Evolutionary conservation across 2,888 invertebrate species (phyloP).

Genomic region (Apotomis betuletana): DNA sequence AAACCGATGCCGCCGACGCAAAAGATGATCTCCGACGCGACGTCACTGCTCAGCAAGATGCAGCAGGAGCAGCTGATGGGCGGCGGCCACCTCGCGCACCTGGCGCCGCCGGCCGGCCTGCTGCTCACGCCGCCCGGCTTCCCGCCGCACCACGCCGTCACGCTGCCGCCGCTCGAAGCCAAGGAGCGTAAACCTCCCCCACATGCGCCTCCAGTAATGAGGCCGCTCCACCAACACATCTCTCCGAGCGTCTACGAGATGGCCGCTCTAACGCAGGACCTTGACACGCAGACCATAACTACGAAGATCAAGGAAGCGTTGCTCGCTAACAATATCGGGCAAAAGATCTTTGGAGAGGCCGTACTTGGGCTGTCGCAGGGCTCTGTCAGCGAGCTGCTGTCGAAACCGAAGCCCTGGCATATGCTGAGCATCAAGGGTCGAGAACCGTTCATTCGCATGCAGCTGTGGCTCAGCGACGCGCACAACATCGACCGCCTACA

Average conservation of each 20-base stretch:
- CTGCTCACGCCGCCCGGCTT: conserved; percentile 90
- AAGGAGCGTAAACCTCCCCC: conserved; percentile 83
- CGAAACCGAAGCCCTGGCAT: conserved; percentile 99
- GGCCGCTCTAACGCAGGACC: conserved; percentile 97
- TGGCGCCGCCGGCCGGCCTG: conserved; percentile 84
- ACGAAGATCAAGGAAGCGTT: conserved; percentile 98
- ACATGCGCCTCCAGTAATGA: conserved; percentile 86
- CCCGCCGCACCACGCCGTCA: conserved; percentile 89
- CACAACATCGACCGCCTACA: conserved; percentile 97
- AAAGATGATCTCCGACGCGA: conserved; percentile 90
- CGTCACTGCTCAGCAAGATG: conserved; percentile 86
- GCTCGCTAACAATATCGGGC: conserved; percentile 98
- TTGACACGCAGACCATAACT: conserved; percentile 98
- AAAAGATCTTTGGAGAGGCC: conserved; percentile 99
- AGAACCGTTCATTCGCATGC: conserved; percentile 98
- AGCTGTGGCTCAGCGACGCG: conserved; percentile 97
- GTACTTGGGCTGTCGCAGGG: conserved; percentile 98
- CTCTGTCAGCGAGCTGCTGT: conserved; percentile 97
- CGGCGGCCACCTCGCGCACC: conserved; percentile 80
- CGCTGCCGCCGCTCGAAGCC: conserved; percentile 85
- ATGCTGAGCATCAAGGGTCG: conserved; percentile 99
- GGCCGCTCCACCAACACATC: conserved; percentile 91
- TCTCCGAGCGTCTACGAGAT: conserved; percentile 99
- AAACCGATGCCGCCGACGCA: conserved; percentile 91
- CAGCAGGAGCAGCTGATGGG: conserved; percentile 87